These are phyloP conservation scores for Apoda limacodes DNA, from an alignment of 2,888 invertebrate genomes.

Conservation along the genomic window DNA sequence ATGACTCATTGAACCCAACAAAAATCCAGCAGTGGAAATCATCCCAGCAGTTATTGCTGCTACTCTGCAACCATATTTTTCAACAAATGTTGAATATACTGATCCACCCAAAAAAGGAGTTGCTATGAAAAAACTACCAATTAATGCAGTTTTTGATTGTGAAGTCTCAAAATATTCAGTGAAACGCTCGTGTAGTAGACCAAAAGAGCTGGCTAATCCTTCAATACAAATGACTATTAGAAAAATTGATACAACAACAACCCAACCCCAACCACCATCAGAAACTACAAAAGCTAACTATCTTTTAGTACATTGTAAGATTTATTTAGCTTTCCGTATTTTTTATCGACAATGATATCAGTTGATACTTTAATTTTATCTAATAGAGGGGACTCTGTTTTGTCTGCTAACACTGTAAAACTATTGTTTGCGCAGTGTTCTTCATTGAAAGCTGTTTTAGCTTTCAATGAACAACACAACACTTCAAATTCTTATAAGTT, in stretches of 20 bases:
- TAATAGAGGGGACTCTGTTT: no score
- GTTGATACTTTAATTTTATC: no score
- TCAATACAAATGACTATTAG: conserved; percentile 91
- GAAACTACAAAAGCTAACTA: no score
- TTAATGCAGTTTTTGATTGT: conserved; percentile 87
- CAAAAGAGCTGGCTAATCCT: conserved; percentile 93
- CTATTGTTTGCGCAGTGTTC: no score
- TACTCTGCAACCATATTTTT: conserved; percentile 83
- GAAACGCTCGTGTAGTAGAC: conserved; percentile 85
- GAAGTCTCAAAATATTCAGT: conserved; percentile 80
- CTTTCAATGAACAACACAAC: no score
- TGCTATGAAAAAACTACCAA: conserved; percentile 90
- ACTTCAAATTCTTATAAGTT: no score
- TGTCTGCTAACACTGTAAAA: no score
- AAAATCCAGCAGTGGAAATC: conserved; percentile 80
- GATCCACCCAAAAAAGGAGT: conserved; percentile 89
- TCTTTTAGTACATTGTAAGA: no score
- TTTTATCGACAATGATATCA: no score
- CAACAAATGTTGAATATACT: conserved; percentile 85
- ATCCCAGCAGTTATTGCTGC: conserved; percentile 82
- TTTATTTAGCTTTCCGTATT: no score
- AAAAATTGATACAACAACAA: conserved; percentile 88
- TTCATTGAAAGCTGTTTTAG: no score
- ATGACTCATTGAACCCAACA: conserved; percentile 77
- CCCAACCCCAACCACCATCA: conserved; percentile 94